phyloP scores from a whole-genome alignment of 2,797 vertebrate species.

The Lacerta viridis region DNA sequence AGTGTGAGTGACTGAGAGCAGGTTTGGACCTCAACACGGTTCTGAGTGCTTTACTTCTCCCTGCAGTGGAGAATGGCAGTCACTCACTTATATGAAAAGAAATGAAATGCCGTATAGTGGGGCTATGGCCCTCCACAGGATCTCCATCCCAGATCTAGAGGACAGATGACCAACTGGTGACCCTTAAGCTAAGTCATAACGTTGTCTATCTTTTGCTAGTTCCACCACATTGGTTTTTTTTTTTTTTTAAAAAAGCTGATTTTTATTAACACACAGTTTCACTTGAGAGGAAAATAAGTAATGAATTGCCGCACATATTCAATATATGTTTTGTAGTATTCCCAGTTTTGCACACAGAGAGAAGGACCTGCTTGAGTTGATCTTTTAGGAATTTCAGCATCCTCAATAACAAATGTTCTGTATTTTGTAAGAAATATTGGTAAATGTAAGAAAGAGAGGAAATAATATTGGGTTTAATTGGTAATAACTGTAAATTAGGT shows the following conservation, averaged over 20 bases:
- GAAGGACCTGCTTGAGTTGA: neutral
- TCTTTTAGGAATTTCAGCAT: neutral
- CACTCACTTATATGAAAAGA: neutral
- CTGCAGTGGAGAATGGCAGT: neutral
- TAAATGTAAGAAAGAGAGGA: too few relatives aligned
- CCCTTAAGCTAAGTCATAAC: neutral
- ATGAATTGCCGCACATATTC: too few relatives aligned
- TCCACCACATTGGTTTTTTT: neutral
- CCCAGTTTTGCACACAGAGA: neutral
- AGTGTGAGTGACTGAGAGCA: neutral
- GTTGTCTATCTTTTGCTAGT: neutral
- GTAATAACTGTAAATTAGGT: too few relatives aligned
- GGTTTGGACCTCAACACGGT: neutral
- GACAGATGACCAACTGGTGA: neutral
- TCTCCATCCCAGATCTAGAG: neutral
- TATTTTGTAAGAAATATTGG: too few relatives aligned
- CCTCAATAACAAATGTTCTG: neutral
- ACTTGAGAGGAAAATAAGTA: neutral
- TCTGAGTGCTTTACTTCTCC: neutral
- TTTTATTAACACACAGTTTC: neutral
- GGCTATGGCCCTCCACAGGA: too few relatives aligned
- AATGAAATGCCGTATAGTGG: neutral
- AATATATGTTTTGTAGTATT: neutral
- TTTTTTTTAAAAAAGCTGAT: too few relatives aligned
- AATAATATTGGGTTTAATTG: too few relatives aligned